These are phyloP conservation scores for Laticauda laticaudata DNA, from an alignment of 2,113 vertebrate species.

Conservation along the genomic window DNA sequence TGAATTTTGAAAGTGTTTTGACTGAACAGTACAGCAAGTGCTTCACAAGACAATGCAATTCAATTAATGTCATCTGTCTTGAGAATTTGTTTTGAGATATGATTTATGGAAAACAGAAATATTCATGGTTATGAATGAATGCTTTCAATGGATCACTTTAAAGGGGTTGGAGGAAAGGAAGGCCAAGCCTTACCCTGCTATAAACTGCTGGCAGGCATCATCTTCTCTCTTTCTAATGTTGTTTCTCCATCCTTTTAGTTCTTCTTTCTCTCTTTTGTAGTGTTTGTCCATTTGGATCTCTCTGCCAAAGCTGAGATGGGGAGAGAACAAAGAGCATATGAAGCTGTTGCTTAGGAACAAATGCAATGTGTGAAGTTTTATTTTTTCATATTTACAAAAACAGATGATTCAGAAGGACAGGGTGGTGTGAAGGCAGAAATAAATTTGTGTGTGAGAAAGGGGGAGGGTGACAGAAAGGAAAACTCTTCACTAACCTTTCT, in stretches of 20 bases:
- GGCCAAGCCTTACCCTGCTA: background rate
- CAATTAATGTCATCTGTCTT: background rate
- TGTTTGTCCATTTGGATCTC: background rate
- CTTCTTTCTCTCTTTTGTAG: background rate
- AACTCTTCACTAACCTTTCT: background rate
- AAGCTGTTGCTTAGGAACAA: background rate
- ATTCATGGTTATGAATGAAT: no score
- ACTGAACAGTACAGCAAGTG: background rate
- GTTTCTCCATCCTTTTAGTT: background rate
- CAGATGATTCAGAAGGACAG: background rate
- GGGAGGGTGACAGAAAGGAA: background rate
- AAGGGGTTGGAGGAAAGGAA: background rate
- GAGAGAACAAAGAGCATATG: background rate
- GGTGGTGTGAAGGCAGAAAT: background rate
- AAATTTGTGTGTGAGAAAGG: background rate
- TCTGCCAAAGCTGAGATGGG: background rate
- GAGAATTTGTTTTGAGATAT: background rate
- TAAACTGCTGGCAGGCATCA: background rate
- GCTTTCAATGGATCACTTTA: background rate
- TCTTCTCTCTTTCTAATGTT: background rate
- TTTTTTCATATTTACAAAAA: background rate
- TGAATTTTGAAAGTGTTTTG: background rate
- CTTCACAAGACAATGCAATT: background rate
- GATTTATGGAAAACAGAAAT: background rate
- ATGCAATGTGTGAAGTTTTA: background rate